phyloP scores from a whole-genome alignment of 2,113 vertebrate species.

The Oryzias melastigma region DNA sequence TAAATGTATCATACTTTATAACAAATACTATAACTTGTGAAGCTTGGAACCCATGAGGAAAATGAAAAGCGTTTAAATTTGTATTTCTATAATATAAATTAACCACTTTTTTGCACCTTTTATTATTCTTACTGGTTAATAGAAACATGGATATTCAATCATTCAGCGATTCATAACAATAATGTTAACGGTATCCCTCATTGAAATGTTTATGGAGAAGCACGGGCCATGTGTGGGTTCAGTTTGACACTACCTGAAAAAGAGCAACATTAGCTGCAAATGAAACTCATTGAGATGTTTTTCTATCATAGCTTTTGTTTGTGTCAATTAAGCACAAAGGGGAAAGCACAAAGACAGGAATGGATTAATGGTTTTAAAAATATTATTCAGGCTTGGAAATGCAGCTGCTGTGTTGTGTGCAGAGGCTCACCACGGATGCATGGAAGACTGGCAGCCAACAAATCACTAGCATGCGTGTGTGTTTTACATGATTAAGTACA shows the following conservation, averaged over 20 bases:
- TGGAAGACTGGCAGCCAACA: slow-evolving; percentile 58
- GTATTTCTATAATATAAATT: too few species aligned
- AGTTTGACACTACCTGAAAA: slow-evolving; percentile 3
- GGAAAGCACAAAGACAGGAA: slow-evolving; percentile 31
- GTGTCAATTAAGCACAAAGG: slow-evolving; percentile 22
- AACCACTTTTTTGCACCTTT: neutral
- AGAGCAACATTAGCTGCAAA: neutral
- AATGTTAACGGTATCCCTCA: slow-evolving; percentile 2
- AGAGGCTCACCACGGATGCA: slow-evolving; percentile 46
- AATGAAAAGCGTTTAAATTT: neutral
- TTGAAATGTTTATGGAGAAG: slow-evolving; percentile 13
- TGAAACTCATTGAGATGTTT: neutral
- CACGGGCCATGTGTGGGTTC: slow-evolving; percentile 6
- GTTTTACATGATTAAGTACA: slow-evolving; percentile 67
- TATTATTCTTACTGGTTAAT: neutral
- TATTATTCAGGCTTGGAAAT: slow-evolving; percentile 38
- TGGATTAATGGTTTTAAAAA: slow-evolving; percentile 48
- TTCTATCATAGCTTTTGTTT: slow-evolving; percentile 1
- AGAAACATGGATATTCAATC: neutral
- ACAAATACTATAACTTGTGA: neutral
- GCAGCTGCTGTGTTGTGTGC: slow-evolving; percentile 44
- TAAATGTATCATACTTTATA: too few species aligned
- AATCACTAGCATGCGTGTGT: slow-evolving; percentile 58
- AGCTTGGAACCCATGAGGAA: slow-evolving; percentile 13
- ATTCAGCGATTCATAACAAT: slow-evolving; percentile 1